Conservation (phyloP, 1,140 invertebrate species). For the Drosophila elegans region DNA sequence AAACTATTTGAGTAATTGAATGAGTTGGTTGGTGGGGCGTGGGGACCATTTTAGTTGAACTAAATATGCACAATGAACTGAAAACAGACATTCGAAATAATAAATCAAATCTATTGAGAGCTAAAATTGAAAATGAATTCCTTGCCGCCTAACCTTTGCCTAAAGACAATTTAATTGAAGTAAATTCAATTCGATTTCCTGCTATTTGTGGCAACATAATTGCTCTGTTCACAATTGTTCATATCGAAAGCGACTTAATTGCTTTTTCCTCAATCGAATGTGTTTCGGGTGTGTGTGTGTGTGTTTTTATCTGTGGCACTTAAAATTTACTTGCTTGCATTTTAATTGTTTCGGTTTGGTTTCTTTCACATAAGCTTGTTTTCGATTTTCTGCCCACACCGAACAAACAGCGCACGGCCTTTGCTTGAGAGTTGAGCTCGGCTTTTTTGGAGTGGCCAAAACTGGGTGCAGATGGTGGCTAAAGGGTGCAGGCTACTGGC, state of each 20-base stretch:
- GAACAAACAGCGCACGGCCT: slow-evolving; percentile 80
- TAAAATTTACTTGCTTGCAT: slow-evolving; percentile 60
- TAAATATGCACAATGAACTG: slow-evolving; percentile 50
- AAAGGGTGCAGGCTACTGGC: slow-evolving; percentile 20
- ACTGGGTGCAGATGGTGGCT: slow-evolving; percentile 46
- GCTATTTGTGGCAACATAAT: slow-evolving; percentile 29
- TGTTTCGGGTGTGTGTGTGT: slow-evolving; percentile 16
- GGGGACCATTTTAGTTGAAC: slow-evolving; percentile 49
- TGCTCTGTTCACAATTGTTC: slow-evolving; percentile 37
- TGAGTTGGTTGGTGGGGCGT: slow-evolving; percentile 23
- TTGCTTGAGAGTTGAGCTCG: slow-evolving; percentile 54
- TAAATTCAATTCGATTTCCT: slow-evolving; percentile 45
- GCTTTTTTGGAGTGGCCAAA: slow-evolving; percentile 51
- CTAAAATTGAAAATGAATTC: slow-evolving; percentile 30
- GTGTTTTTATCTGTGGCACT: slow-evolving; percentile 45
- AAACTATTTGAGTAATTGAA: slow-evolving; percentile 30
- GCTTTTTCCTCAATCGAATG: slow-evolving; percentile 39
- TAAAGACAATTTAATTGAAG: slow-evolving; percentile 46
- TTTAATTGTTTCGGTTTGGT: slow-evolving; percentile 48
- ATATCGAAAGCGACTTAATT: slow-evolving; percentile 49
- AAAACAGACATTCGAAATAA: slow-evolving; percentile 49
- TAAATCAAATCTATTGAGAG: slow-evolving; percentile 48
- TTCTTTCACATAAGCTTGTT: slow-evolving; percentile 39
- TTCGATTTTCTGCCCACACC: slow-evolving; percentile 71
- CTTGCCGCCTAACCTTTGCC: slow-evolving; percentile 28